Conservation (phyloP, 2,797 vertebrate genomes). For the Centroberyx gerrardi region DNA sequence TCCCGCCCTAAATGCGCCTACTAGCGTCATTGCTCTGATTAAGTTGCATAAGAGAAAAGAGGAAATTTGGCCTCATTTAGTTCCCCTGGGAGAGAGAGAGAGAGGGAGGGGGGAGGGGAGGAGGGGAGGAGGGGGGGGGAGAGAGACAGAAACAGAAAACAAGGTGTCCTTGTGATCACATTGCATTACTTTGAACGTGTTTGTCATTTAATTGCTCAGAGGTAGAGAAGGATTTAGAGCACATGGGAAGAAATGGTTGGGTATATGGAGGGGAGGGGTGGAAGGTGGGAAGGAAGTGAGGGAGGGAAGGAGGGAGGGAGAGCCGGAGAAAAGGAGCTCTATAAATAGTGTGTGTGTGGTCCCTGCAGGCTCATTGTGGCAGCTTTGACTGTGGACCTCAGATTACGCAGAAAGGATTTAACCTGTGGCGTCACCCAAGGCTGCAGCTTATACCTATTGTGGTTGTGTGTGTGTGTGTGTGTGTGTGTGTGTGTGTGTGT, state of each 20-base stretch:
- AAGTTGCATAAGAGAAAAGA: conserved; percentile 75
- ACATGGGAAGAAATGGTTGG: conserved; percentile 31
- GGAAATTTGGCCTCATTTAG: conserved; percentile 77
- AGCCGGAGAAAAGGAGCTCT: conserved; percentile 79
- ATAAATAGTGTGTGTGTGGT: conserved; percentile 84
- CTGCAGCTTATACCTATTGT: conserved; percentile 81
- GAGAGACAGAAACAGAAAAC: conserved; percentile 42
- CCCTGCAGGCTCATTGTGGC: conserved; percentile 83
- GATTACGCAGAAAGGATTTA: conserved; percentile 87
- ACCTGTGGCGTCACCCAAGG: conserved; percentile 84
- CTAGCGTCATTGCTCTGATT: conserved; percentile 76
- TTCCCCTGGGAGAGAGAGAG: conserved; percentile 60
- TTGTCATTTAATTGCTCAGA: conserved; percentile 68
- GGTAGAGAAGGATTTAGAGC: conserved; percentile 50
- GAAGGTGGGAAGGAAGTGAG: conserved; percentile 41
- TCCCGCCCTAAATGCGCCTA: conserved; percentile 63
- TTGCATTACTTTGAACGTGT: conserved; percentile 70
- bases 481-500: conserved; percentile 58
- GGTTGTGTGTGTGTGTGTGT: conserved; percentile 51
- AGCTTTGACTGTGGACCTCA: conserved; percentile 77
- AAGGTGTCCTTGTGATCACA: conserved; percentile 78
- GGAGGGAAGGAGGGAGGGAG: conserved; percentile 28
- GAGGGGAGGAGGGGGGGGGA: background rate
- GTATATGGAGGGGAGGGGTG: background rate
- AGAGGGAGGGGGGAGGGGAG: conserved; percentile 20